These are phyloP conservation scores for Pseudonaja textilis DNA, from an alignment of 2,113 vertebrate species.

Conservation along the genomic window DNA sequence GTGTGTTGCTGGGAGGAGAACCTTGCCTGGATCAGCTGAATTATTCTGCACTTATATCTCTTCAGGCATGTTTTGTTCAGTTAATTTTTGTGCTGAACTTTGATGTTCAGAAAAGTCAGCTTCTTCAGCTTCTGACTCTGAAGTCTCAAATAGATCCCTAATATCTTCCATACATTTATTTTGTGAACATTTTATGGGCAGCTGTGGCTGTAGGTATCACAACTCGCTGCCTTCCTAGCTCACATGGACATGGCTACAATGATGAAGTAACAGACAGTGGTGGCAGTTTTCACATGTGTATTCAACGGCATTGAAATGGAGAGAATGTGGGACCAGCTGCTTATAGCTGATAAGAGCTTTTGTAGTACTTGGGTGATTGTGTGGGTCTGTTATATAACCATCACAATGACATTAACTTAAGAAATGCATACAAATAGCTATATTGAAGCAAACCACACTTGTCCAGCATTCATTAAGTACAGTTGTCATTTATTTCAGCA, in stretches of 20 bases:
- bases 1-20: not conserved
- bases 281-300: not conserved
- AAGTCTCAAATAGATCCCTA: not conserved
- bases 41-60: not conserved
- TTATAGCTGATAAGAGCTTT: not conserved
- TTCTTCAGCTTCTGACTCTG: not conserved
- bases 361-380: not conserved
- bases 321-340: not conserved
- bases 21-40: not conserved
- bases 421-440: not conserved
- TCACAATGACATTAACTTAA: not conserved
- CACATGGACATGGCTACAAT: not conserved
- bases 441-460: not conserved
- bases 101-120: not conserved
- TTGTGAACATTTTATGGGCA: not conserved
- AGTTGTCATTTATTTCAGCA: not conserved
- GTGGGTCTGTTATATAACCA: not conserved
- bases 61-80: not conserved
- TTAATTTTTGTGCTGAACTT: not conserved
- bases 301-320: not conserved
- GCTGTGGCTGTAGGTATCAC: not conserved
- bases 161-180: not conserved
- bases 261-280: not conserved
- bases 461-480: not conserved
- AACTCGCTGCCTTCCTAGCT: not conserved